A percentile compares a stretch with the other conserved stretches of the same genome.
Evolutionary conservation across 1,140 invertebrate species (phyloP).

Genomic region (Sipha flava): DNA sequence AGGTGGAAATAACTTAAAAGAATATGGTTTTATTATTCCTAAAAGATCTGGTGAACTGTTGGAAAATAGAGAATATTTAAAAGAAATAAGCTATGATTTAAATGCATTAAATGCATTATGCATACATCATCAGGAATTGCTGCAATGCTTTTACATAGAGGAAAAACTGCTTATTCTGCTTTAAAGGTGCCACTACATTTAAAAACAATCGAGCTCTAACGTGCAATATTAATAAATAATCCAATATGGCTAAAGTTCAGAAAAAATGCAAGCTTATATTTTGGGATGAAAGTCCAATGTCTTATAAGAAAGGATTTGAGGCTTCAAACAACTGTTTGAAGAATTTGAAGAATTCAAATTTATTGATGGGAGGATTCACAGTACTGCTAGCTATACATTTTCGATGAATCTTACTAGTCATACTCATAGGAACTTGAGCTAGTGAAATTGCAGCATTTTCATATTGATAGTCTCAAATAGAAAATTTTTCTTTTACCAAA

Average conservation of each 20-base stretch:
- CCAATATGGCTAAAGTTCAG: too few species aligned
- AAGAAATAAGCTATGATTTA: too few species aligned
- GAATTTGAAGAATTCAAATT: background rate
- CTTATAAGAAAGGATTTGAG: too few species aligned
- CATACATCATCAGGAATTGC: conserved; percentile 46
- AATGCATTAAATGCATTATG: too few species aligned
- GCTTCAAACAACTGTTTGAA: too few species aligned
- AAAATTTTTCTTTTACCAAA: conserved; percentile 35
- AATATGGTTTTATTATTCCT: too few species aligned
- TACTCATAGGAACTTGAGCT: conserved; percentile 38
- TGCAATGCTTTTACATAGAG: conserved; percentile 43
- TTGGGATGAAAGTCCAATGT: too few species aligned
- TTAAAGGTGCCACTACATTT: conserved; percentile 43
- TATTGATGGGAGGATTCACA: conserved; percentile 38
- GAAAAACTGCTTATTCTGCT: conserved; percentile 44
- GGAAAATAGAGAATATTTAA: too few species aligned
- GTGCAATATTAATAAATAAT: conserved; percentile 39
- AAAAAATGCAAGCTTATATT: too few species aligned
- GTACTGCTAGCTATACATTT: too few species aligned
- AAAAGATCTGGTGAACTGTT: too few species aligned
- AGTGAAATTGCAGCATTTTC: background rate
- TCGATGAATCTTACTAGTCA: conserved; percentile 40
- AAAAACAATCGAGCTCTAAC: conserved; percentile 33
- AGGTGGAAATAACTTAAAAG: too few species aligned
- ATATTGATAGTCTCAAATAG: conserved; percentile 37